Evolutionary conservation across 1,140 invertebrate species (phyloP), one percentile per base, ranked within the genome.

Genomic region (Periplaneta americana): DNA sequence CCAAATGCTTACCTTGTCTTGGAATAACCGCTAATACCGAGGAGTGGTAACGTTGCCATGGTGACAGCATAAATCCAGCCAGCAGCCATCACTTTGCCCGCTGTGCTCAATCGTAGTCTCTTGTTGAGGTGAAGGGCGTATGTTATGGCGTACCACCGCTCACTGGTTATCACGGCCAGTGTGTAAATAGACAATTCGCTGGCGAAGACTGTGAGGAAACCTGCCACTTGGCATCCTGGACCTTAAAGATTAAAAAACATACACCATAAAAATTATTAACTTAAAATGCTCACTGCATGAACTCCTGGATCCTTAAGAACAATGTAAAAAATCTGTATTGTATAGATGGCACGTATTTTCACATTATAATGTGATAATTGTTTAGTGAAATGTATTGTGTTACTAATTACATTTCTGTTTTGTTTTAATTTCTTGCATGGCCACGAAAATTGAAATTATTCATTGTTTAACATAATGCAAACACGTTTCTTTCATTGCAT

Each of bases 121-220:
- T 93, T 92, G 76, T 94, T 95, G 31, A 96, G 89, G 85, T 96
- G 92, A 83, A 97, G 94, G 11, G 96, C 95, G 85, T 95, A 93
- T 0, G 95, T 96, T 35, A 97, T 96, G 22, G 95, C 94, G 86
- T 96, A 95, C 95, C 95, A 97, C 74, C 96, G 89, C 87, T 98
- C 96, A 78, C 96, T 88, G 0, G 96, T 97, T 79, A 98, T 95
- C 18, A 97, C 92, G 0, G 95, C 94, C 77, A 98, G 87, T 0
- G 96, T 97, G 87, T 96, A 96, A 9, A 97, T 93, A 18, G 96
- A 97, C 36, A 97, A 88, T 86, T 97, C 95, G 77, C 95, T 95
- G 0, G 95, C 94, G 85, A 97, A 97, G 3, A 98, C 94, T 3
- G 95, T 96, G 31, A 98, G 86, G 86, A 97, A 97, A 0, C 96